These are phyloP conservation scores for Ammodytes dubius DNA, from an alignment of 2,113 vertebrate species.

Conservation along the genomic window DNA sequence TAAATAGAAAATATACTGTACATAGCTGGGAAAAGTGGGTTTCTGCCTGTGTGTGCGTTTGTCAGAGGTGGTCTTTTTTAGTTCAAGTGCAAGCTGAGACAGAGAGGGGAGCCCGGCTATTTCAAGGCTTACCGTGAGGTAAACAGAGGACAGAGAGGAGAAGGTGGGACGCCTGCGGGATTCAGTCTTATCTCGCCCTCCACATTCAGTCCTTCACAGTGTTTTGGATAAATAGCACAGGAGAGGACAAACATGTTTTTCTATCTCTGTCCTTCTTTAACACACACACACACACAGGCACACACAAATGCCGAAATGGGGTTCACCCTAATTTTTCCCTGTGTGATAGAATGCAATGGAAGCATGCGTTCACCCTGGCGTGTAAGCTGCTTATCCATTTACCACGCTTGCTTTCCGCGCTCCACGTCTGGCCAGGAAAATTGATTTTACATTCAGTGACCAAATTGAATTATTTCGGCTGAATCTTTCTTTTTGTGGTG, in stretches of 20 bases:
- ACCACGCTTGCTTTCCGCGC: slow-evolving; percentile 63
- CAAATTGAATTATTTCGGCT: slow-evolving; percentile 53
- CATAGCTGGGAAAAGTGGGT: slow-evolving; percentile 4
- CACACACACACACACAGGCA: slow-evolving; percentile 20
- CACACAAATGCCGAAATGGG: slow-evolving; percentile 39
- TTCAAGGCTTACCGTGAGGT: slow-evolving; percentile 42
- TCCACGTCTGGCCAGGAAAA: slow-evolving; percentile 53
- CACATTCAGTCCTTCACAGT: slow-evolving; percentile 55
- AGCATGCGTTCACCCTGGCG: slow-evolving; percentile 56
- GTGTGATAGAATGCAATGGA: slow-evolving; percentile 38
- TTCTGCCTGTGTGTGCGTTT: not conserved
- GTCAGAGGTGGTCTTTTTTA: slow-evolving; percentile 12
- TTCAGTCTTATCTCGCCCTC: slow-evolving; percentile 54
- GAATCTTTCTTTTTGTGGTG: slow-evolving; percentile 31
- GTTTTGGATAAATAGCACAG: slow-evolving; percentile 47
- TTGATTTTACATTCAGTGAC: slow-evolving; percentile 67
- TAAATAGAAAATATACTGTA: slow-evolving; percentile 9
- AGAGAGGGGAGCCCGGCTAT: slow-evolving; percentile 22
- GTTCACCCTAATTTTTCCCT: slow-evolving; percentile 60
- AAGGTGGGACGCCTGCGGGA: slow-evolving; percentile 43
- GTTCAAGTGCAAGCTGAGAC: slow-evolving; percentile 27
- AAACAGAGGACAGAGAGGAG: slow-evolving; percentile 55
- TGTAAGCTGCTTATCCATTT: slow-evolving; percentile 80
- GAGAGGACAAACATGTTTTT: slow-evolving; percentile 45
- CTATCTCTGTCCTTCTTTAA: slow-evolving; percentile 38